phyloP scores from a whole-genome alignment of 2,888 invertebrate species.

The Euzetes globulus region DNA sequence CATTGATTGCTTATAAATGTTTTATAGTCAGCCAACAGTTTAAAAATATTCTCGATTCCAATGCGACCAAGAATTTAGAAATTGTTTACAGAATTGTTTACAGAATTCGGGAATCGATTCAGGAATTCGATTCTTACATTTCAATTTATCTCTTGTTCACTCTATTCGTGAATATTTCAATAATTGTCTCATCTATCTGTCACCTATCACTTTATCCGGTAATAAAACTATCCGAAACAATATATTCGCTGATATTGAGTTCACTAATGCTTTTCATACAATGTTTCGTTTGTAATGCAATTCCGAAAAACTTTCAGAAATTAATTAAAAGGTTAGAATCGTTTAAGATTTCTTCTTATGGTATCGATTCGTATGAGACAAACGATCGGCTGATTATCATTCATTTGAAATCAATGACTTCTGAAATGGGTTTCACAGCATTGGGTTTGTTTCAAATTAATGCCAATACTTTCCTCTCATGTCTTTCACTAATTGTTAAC shows the following conservation, averaged over 20 bases:
- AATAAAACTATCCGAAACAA: no score
- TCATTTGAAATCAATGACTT: background rate
- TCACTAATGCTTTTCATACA: no score
- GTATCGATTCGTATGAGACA: no score
- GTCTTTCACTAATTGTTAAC: background rate
- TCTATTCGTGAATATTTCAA: background rate
- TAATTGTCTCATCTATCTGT: background rate
- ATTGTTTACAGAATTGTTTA: background rate
- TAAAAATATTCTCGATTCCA: background rate
- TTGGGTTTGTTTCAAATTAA: background rate
- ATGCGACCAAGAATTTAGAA: background rate
- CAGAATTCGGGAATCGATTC: background rate
- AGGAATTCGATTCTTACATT: background rate
- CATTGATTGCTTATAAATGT: background rate
- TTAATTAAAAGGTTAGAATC: no score
- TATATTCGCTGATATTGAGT: no score
- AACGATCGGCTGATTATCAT: no score
- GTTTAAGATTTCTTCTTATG: no score
- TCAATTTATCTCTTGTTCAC: background rate
- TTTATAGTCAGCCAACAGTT: background rate
- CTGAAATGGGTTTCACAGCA: background rate
- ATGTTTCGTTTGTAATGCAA: no score
- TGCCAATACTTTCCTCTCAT: background rate
- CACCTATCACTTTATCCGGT: background rate
- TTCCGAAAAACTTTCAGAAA: no score